phyloP scores from a whole-genome alignment of 2,797 vertebrate species.

The Acanthornis magna region DNA sequence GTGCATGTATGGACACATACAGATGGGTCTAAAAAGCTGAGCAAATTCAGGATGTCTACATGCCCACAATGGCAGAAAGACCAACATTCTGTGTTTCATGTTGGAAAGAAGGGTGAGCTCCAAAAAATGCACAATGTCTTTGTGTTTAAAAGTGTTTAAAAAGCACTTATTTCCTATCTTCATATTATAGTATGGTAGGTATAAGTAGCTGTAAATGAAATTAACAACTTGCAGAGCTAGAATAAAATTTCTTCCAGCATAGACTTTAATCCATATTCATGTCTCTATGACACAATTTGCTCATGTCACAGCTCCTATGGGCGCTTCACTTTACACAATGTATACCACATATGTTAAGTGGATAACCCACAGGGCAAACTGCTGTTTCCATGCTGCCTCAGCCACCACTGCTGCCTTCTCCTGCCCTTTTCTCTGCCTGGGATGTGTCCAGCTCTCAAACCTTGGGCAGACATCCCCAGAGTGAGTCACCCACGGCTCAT shows the following conservation, averaged over 20 bases:
- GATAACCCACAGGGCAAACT: no score
- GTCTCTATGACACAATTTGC: not conserved
- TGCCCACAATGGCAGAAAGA: not conserved
- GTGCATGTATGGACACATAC: not conserved
- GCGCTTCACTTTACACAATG: rapidly evolving
- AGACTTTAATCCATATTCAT: not conserved
- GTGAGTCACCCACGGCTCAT: rapidly evolving
- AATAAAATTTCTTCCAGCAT: not conserved
- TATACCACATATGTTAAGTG: rapidly evolving
- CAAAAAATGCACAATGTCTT: not conserved
- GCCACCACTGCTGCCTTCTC: not conserved
- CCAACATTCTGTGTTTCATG: not conserved
- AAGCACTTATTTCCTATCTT: not conserved
- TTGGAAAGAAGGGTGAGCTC: not conserved
- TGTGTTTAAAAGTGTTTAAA: not conserved
- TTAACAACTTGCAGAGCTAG: not conserved
- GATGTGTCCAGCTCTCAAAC: not conserved
- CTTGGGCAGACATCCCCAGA: not conserved
- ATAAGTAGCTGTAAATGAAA: not conserved
- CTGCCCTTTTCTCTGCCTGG: not conserved
- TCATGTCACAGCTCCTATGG: not conserved
- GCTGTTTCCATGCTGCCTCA: not conserved
- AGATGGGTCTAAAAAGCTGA: not conserved
- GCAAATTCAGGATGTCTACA: not conserved
- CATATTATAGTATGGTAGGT: not conserved